Conservation (phyloP, 2,888 invertebrate genomes). For the Poecilobothrus nobilitatus region DNA sequence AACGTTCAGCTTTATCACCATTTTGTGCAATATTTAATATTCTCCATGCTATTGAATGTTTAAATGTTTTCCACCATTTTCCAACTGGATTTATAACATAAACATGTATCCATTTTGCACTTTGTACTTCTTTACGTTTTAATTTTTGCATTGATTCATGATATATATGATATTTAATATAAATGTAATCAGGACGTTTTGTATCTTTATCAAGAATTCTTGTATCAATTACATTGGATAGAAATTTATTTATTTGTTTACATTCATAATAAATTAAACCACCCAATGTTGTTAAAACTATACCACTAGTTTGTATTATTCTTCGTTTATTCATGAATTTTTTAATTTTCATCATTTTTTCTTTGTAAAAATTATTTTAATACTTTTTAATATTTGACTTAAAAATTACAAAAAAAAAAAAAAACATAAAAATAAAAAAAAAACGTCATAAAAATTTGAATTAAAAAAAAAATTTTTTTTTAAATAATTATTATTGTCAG, state of each 20-base stretch:
- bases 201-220: constrained; percentile 41
- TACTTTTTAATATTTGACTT: too few relatives aligned
- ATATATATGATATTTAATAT: constrained; percentile 47
- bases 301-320: too few relatives aligned
- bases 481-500: too few relatives aligned
- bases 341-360: too few relatives aligned
- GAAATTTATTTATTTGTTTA: too few relatives aligned
- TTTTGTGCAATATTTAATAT: constrained; percentile 57
- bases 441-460: too few relatives aligned
- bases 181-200: constrained; percentile 47
- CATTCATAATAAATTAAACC: too few relatives aligned
- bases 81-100: constrained; percentile 40
- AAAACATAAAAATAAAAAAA: constrained; percentile 23
- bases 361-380: too few relatives aligned
- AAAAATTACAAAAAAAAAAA: constrained; percentile 23
- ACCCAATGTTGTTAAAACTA: too few relatives aligned
- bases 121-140: constrained; percentile 36
- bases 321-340: too few relatives aligned
- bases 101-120: constrained; percentile 42
- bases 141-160: constrained; percentile 41
- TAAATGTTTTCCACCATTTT: constrained; percentile 56
- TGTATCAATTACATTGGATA: too few relatives aligned
- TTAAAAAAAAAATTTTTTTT: too few relatives aligned
- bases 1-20: constrained; percentile 54
- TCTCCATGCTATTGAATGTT: constrained; percentile 57